Base-by-base conservation (phyloP, 2,797 vertebrate species). In the Lutjanus argentimaculatus region DNA sequence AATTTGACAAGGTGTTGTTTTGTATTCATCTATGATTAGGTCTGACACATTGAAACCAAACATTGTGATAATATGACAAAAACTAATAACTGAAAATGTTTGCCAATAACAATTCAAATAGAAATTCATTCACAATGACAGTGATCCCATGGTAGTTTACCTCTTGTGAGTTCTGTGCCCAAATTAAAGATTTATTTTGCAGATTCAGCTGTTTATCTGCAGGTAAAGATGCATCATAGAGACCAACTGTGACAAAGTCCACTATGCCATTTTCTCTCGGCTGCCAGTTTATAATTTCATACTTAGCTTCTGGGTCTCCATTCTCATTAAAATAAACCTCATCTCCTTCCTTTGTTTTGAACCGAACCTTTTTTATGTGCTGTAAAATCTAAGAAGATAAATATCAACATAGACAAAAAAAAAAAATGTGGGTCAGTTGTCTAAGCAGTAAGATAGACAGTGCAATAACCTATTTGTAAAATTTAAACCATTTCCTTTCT, bases 181-280 rank as follows among this genome's bases (percentile, higher is more conserved):
- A 53, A 5, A 21, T 12, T 12, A 53, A 2, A 21, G 52, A 21
- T 11, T 21, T 21, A 53, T 53, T 53, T 21, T 11, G 45, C 45
- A 46, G 45, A 15, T 46, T 46, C 45, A 46, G 45, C 13, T 46
- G 45, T 46, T 46, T 14, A 8, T 53, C 52, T 12, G n/a, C 10
- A 53, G 52, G 52, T 21, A 53, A 53, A 53, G 52, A 53, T 53
- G 52, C 1, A 53, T 53, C 52, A 53, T 53, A 21, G 21, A 53
- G 52, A 53, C 52, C 52, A 6, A 53, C 52, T 53, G 80, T 86
- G 12, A 88, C 89, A 87, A 94, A 91, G 25, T 85, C 79, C 71
- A 91, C 74, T 2, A 67, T 75, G 48, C 85, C 72, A 8, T 86
- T 74, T 25, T 66, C 55, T 49, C 48, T 78, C 8, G 65, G 19